Evolutionary conservation across 2,113 vertebrate species (phyloP).

Genomic region (Hiodon tergisus): DNA sequence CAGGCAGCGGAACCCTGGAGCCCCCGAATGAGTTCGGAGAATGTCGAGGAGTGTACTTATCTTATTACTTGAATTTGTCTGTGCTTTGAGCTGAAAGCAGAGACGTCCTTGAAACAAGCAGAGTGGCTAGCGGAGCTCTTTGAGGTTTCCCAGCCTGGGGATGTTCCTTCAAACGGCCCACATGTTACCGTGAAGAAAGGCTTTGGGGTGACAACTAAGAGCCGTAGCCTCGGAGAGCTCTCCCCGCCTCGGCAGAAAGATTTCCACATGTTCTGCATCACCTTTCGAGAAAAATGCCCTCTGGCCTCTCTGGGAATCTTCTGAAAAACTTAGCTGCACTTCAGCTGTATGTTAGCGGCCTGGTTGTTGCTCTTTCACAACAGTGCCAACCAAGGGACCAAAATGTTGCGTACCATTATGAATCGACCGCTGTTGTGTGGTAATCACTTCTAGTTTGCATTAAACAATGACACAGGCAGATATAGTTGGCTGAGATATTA

Average conservation of each 20-base stretch:
- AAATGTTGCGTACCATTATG: too few relatives aligned
- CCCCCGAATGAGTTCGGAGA: slow-evolving; percentile 3
- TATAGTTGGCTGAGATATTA: not conserved
- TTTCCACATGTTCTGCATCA: too few relatives aligned
- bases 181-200: slow-evolving; percentile 42
- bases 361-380: too few relatives aligned
- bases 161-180: slow-evolving; percentile 48
- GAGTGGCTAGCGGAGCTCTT: slow-evolving; percentile 44
- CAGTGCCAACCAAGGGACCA: too few relatives aligned
- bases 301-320: not conserved
- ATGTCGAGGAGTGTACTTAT: not conserved
- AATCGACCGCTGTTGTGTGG: too few relatives aligned
- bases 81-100: slow-evolving; percentile 42
- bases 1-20: not conserved
- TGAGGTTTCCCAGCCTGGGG: slow-evolving; percentile 45
- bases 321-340: too few relatives aligned
- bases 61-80: slow-evolving; percentile 33
- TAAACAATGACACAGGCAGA: too few relatives aligned
- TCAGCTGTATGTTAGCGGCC: too few relatives aligned
- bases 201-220: slow-evolving; percentile 40
- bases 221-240: slow-evolving; percentile 28
- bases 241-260: not conserved
- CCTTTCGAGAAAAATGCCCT: too few relatives aligned
- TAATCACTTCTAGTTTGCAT: too few relatives aligned
- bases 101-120: slow-evolving; percentile 38